Base-by-base conservation (phyloP, 2,113 vertebrate species). In the Thunnus maccoyii region DNA sequence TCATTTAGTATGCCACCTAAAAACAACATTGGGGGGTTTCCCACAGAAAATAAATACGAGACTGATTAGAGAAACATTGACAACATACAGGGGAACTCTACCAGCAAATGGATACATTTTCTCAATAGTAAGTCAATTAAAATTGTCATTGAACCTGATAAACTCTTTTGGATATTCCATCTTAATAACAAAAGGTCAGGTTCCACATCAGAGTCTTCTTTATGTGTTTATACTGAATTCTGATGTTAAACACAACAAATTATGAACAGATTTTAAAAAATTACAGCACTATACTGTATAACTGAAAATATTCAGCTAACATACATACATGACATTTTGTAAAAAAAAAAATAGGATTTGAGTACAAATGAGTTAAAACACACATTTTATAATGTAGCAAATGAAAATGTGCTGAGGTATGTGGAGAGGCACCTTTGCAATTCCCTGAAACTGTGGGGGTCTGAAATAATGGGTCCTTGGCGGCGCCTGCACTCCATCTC, bases 391-490 rank as follows among this genome's bases (percentile, higher is more conserved):
- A 90, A 93, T 92, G 15, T 47, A 72, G 76, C 36, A 32, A 72
- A 86, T 78, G 78, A 51, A 88, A 91, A 87, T 78, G 82, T 91
- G 88, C 83, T 84, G 86, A 90, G 90, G 83, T 89, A 81, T 74
- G 88, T 89, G 71, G 73, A 87, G 86, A 92, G 79, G 87, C 86
- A 93, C 92, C 89, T 92, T 90, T 78, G 93, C 93, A 94, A 93
- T 94, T 93, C 90, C 78, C 82, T 36, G 20, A 80, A 93, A 90
- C 94, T 63, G 84, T 91, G 88, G 93, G 94, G 92, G 94, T 91
- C 92, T 93, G 85, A 94, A 94, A 94, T 95, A 95, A 95, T 94
- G 91, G 92, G 86, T 92, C 92, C 91, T 91, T 86, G 88, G 90
- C 83, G 69, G 88, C 51, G 80, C 74, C 76, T 85, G 88, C 84